Evolutionary conservation across 2,888 invertebrate species (phyloP).

Genomic region (Podotricha telesiphe): DNA sequence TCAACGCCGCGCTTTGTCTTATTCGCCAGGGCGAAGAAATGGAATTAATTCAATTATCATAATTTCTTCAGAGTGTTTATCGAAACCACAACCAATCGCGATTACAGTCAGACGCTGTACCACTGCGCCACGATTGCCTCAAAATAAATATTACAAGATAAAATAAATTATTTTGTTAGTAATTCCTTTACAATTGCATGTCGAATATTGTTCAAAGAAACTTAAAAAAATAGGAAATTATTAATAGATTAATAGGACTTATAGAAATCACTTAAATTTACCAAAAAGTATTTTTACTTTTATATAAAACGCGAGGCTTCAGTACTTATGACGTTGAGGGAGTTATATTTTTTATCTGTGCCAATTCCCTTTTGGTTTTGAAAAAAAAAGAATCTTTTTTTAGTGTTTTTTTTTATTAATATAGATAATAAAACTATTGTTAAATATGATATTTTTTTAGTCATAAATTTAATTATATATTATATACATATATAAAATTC

Average conservation of each 20-base stretch:
- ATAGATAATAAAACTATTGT: conserved; percentile 9
- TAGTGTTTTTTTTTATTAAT: conserved; percentile 4
- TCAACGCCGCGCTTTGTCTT: too few relatives aligned
- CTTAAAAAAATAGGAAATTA: not conserved
- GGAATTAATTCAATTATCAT: too few relatives aligned
- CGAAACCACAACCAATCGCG: too few relatives aligned
- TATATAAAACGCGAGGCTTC: not conserved
- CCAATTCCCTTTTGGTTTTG: not conserved
- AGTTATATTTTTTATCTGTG: not conserved
- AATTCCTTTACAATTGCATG: not conserved
- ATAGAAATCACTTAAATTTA: conserved; percentile 4
- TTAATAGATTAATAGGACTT: not conserved
- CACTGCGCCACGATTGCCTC: too few relatives aligned
- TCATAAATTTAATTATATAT: not conserved
- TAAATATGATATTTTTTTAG: conserved; percentile 15
- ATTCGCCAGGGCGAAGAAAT: too few relatives aligned
- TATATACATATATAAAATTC: conserved; percentile 23
- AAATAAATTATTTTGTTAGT: too few relatives aligned
- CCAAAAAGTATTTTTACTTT: conserved; percentile 21
- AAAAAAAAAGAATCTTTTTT: not conserved
- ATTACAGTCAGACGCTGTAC: too few relatives aligned
- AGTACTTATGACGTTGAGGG: not conserved
- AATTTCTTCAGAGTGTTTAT: too few relatives aligned
- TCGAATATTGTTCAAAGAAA: not conserved
- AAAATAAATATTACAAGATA: too few relatives aligned